Evolutionary conservation across 2,888 invertebrate genomes (phyloP), one percentile per base, ranked within the genome.

Genomic region (Polyploca ridens): DNA sequence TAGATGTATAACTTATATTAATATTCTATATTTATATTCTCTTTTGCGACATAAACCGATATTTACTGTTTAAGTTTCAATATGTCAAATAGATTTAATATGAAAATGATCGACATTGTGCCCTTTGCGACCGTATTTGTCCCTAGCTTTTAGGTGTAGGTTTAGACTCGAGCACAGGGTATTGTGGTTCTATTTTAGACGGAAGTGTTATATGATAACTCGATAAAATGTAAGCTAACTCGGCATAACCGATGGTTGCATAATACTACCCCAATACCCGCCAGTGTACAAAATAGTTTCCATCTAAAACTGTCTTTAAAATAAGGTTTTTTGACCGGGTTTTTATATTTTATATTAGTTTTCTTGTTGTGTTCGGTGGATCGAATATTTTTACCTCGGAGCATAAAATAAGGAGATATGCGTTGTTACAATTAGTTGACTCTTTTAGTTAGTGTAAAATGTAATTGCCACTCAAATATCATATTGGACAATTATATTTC

Each of bases 211-310:
- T 82, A 76, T 78, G 82, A 85, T 90, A 88, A 85, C 83, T 89
- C 86, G 90, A 87, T 87, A 27, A 27, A 27, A 83, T 82, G 88
- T 89, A 89, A 87, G 87, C 41, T 83, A 73, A 73, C 81, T 80
- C 81, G 78, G 86, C 85, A 87, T 84, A 81, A 76, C 79, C 74
- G 84, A 80, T 80, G 89, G 85, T 83, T 85, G 83, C 81, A 82
- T 85, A 91, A 93, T 93, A 93, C 93, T 92, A 93, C 93, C 93
- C 82, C 93, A 94, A 94, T 94, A 93, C 93, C 93, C 93, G 81
- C 81, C 71, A 85, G 91, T 91, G 89, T 82, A 85, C 82, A 78
- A 82, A 62, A 73, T 87, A 85, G 83, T 85, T 85, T 83, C 88
- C 87, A 85, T 86, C 82, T 89, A 88, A 89, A 88, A 84, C 90